A percentile compares a stretch with the other conserved stretches of the same genome.
phyloP scores from a whole-genome alignment of 1,140 invertebrate genomes.

The Arion vulgaris region DNA sequence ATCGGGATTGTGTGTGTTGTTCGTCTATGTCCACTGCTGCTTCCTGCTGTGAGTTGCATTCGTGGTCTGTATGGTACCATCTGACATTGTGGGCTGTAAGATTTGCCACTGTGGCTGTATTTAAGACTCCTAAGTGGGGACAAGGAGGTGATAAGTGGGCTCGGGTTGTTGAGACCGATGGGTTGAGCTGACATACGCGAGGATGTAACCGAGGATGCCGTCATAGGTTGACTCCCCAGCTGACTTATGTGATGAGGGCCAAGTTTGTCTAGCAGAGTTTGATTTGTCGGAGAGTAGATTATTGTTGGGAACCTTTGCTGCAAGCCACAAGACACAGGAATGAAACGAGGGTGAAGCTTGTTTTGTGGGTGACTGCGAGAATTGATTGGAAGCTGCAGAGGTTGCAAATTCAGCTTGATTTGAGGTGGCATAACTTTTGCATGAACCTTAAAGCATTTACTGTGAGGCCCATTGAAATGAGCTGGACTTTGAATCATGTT shows the following conservation, averaged over 20 bases:
- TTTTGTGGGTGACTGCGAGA: constrained; percentile 1
- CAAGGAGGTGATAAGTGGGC: constrained; percentile 34
- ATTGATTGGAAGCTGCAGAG: constrained; percentile 14
- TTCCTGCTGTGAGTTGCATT: constrained; percentile 4
- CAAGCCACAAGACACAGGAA: constrained; percentile 1
- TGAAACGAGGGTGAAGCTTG: not conserved
- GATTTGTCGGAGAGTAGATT: not conserved
- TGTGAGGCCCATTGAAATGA: not conserved
- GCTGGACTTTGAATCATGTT: not conserved
- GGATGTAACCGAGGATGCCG: not conserved
- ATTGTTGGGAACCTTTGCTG: constrained; percentile 8
- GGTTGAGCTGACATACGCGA: constrained; percentile 3
- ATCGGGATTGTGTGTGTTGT: constrained; percentile 10
- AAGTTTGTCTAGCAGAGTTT: constrained; percentile 7
- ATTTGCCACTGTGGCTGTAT: not conserved
- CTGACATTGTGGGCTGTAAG: constrained; percentile 16
- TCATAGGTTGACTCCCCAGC: not conserved
- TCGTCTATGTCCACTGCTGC: not conserved
- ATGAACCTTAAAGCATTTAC: constrained; percentile 21
- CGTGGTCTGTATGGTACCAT: constrained; percentile 29
- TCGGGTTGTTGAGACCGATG: not conserved
- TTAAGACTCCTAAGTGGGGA: constrained; percentile 20
- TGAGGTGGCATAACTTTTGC: not conserved
- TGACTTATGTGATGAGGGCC: not conserved
- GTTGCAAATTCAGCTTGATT: constrained; percentile 3